Evolutionary conservation across 2,888 invertebrate species (phyloP).

Genomic region (Ecliptopera silaceata): DNA sequence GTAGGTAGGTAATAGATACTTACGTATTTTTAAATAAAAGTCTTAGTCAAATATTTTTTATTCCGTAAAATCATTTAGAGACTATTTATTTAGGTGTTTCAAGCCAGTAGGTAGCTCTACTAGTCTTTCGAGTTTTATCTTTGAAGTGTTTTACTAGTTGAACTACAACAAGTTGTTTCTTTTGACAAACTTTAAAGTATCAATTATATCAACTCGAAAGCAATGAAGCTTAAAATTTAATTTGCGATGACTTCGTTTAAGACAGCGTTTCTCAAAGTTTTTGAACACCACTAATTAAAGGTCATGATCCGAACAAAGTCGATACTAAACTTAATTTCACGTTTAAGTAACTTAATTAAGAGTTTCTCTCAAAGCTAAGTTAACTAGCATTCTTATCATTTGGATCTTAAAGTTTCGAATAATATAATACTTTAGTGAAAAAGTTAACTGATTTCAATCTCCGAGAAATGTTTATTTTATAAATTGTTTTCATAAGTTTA

Average conservation of each 20-base stretch:
- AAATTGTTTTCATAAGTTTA: slow-evolving; percentile 1
- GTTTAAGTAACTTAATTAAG: slow-evolving; percentile 51
- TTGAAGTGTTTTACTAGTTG: slow-evolving; percentile 2
- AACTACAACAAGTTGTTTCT: neutral
- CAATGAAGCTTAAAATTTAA: slow-evolving; percentile 30
- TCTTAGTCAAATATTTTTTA: too few relatives aligned
- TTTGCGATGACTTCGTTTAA: slow-evolving; percentile 32
- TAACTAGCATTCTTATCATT: slow-evolving; percentile 49
- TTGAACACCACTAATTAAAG: slow-evolving; percentile 35
- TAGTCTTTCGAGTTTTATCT: neutral
- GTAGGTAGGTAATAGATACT: too few relatives aligned
- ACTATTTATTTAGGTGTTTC: too few relatives aligned
- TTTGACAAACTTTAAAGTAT: slow-evolving; percentile 19
- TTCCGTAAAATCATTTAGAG: too few relatives aligned
- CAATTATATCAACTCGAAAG: slow-evolving; percentile 19
- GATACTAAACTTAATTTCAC: slow-evolving; percentile 47
- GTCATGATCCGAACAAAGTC: slow-evolving; percentile 34
- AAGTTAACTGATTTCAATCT: slow-evolving; percentile 32
- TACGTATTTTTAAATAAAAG: too few relatives aligned
- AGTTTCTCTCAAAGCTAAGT: slow-evolving; percentile 46
- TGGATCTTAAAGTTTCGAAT: slow-evolving; percentile 37
- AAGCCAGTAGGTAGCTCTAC: neutral
- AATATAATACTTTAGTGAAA: slow-evolving; percentile 39
- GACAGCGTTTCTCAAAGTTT: slow-evolving; percentile 35
- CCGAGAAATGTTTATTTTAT: slow-evolving; percentile 24